Evolutionary conservation across 2,797 vertebrate genomes (phyloP).

Genomic region (Cynopterus sphinx): DNA sequence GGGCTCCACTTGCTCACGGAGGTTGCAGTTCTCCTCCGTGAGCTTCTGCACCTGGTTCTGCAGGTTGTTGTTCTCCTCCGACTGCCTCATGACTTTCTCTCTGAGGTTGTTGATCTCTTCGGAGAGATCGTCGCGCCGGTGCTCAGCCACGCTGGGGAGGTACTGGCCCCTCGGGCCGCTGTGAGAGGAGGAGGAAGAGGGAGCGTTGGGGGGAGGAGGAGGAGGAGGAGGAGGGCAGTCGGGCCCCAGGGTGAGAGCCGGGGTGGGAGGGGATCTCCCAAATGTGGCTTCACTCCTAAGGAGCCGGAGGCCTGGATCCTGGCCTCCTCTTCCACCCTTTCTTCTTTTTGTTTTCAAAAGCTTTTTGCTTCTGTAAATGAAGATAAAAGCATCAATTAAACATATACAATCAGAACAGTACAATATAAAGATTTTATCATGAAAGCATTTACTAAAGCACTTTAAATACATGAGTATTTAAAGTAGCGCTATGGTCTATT

Average conservation of each 20-base stretch:
- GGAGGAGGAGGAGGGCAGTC: constrained; percentile 72
- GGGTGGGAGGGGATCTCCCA: constrained; percentile 63
- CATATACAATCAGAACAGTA: background rate
- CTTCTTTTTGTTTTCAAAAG: constrained; percentile 59
- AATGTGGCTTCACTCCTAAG: constrained; percentile 28
- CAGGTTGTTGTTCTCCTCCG: constrained; percentile 64
- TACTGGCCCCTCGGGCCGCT: background rate
- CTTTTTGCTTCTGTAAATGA: constrained; percentile 69
- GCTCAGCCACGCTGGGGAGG: background rate
- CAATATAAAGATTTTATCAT: background rate
- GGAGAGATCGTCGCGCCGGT: constrained; percentile 26
- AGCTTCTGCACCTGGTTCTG: constrained; percentile 72
- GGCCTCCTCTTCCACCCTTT: constrained; percentile 65
- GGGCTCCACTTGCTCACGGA: constrained; percentile 47
- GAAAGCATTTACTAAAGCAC: background rate
- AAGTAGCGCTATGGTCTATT: background rate
- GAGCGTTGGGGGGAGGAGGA: constrained; percentile 67
- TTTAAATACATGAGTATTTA: constrained; percentile 44
- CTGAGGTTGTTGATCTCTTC: constrained; percentile 61
- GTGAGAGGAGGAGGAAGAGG: constrained; percentile 38
- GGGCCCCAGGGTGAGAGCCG: constrained; percentile 43
- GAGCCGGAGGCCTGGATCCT: constrained; percentile 47
- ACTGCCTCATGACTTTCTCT: constrained; percentile 65
- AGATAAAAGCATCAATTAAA: constrained; percentile 45
- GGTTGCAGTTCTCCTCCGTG: constrained; percentile 44